phyloP scores from a whole-genome alignment of 2,797 vertebrate species.

The Gouania willdenowi region DNA sequence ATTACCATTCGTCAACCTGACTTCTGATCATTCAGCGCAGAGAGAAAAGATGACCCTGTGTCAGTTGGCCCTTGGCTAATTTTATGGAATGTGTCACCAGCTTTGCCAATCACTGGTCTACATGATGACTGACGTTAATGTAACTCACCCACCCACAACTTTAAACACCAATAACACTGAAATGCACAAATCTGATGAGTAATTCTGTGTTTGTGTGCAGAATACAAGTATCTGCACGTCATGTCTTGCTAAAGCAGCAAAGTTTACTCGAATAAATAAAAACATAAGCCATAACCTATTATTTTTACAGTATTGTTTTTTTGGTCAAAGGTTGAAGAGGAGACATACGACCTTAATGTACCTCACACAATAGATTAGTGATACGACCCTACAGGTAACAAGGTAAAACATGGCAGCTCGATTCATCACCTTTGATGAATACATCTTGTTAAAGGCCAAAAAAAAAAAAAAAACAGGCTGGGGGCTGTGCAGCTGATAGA shows the following conservation, averaged over 20 bases:
- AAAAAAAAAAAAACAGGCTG: too few relatives aligned
- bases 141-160: conserved; percentile 4
- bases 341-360: conserved; percentile 2
- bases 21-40: conserved; percentile 48
- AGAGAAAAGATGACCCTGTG: conserved; percentile 34
- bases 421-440: conserved; percentile 39
- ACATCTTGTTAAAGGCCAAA: background rate
- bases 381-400: conserved; percentile 44
- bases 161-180: background rate
- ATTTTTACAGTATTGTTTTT: conserved; percentile 12
- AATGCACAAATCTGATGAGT: background rate
- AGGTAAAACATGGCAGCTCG: background rate
- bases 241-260: conserved; percentile 2
- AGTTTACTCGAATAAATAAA: background rate
- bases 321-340: conserved; percentile 2
- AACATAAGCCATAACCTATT: conserved; percentile 3
- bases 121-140: conserved; percentile 14
- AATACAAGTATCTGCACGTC: conserved; percentile 20
- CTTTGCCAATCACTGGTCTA: conserved; percentile 38
- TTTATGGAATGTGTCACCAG: conserved; percentile 49
- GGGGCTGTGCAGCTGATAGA: conserved; percentile 7
- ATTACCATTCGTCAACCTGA: conserved; percentile 53
- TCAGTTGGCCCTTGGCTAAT: conserved; percentile 42
- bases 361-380: conserved; percentile 38
- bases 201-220: background rate